phyloP scores from a whole-genome alignment of 2,888 invertebrate genomes.

The Metopia argyrocephala region DNA sequence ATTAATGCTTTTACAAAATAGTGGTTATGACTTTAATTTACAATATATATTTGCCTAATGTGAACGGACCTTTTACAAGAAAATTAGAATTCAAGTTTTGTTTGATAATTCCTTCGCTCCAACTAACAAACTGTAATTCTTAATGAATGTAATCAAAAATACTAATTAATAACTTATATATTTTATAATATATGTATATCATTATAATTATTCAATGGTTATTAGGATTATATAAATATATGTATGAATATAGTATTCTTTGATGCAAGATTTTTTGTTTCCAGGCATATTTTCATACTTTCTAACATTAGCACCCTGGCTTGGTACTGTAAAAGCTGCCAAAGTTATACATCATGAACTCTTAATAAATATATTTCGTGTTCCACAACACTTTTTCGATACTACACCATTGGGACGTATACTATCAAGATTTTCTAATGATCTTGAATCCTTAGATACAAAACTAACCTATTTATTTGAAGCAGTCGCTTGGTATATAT shows the following conservation, averaged over 20 bases:
- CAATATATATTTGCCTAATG: too few species aligned
- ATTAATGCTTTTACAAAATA: too few species aligned
- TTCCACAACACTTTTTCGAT: constrained; percentile 82
- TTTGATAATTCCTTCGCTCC: background rate
- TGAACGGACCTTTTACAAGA: too few species aligned
- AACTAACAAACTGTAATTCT: constrained; percentile 26
- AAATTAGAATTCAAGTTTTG: constrained; percentile 1
- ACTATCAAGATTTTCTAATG: constrained; percentile 80
- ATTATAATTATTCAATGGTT: constrained; percentile 16
- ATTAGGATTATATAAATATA: background rate
- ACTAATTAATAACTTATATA: background rate
- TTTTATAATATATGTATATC: too few species aligned
- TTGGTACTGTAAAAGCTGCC: constrained; percentile 79
- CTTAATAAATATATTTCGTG: constrained; percentile 79
- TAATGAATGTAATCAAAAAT: background rate
- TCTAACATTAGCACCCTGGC: constrained; percentile 84
- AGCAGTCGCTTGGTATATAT: constrained; percentile 81
- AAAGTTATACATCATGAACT: constrained; percentile 77
- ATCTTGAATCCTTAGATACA: constrained; percentile 78
- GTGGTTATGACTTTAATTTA: too few species aligned
- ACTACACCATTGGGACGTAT: constrained; percentile 83
- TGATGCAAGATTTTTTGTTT: constrained; percentile 63
- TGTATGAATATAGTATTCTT: constrained; percentile 12
- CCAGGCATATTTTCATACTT: constrained; percentile 84
- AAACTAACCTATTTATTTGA: constrained; percentile 78